A percentile compares a stretch with the other conserved stretches of the same genome.
These are phyloP conservation scores for Trachythela sp. DNA, from an alignment of 64 coral and sea anemone species.

Conservation along the genomic window DNA sequence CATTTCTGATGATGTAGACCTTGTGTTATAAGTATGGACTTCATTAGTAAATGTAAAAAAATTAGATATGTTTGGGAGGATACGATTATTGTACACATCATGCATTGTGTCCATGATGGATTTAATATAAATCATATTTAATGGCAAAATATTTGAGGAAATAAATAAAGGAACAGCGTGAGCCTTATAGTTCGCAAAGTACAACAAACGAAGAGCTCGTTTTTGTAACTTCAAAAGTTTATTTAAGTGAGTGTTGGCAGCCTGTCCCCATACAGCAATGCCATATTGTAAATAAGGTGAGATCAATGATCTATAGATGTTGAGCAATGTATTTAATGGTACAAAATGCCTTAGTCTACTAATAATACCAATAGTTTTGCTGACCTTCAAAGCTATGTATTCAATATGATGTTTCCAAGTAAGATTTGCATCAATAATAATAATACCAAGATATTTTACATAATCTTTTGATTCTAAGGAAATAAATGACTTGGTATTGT, in stretches of 20 bases:
- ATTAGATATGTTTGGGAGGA: no score
- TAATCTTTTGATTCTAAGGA: constrained; percentile 28
- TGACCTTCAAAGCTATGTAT: constrained; percentile 23
- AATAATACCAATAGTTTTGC: constrained; percentile 26
- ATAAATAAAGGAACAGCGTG: constrained; percentile 34
- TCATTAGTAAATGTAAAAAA: no score
- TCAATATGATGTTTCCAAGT: constrained; percentile 39
- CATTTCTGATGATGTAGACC: no score
- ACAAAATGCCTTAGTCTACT: constrained; percentile 18
- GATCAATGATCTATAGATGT: constrained; percentile 6
- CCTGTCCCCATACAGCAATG: constrained; percentile 23
- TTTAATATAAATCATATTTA: constrained; percentile 42
- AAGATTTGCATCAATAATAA: constrained; percentile 38
- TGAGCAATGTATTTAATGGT: constrained; percentile 28
- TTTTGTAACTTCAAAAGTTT: constrained; percentile 23
- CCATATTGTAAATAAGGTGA: constrained; percentile 12
- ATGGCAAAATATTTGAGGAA: constrained; percentile 42
- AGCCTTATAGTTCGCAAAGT: not conserved
- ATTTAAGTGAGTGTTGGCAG: constrained; percentile 25
- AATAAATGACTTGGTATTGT: constrained; percentile 33
- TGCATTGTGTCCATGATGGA: constrained; percentile 36
- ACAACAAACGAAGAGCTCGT: constrained; percentile 2
- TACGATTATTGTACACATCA: no score
- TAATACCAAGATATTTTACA: constrained; percentile 42
- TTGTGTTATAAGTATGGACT: no score